phyloP scores from a whole-genome alignment of 2,888 invertebrate species.

The Ptilodon capucinus region DNA sequence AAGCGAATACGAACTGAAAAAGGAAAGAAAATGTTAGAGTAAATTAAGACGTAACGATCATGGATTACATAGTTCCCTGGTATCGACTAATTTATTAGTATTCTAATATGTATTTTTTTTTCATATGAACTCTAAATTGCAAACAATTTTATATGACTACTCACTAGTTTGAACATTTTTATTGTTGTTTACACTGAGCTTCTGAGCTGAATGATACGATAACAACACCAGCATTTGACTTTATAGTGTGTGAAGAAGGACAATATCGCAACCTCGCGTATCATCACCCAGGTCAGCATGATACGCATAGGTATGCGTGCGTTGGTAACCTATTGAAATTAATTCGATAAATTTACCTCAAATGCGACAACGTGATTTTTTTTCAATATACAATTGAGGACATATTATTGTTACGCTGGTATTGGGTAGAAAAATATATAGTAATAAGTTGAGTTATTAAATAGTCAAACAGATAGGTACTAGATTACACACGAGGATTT shows the following conservation, averaged over 20 bases:
- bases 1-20: conserved; percentile 68
- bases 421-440: too few species aligned
- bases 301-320: not conserved
- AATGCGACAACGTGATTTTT: too few species aligned
- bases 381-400: too few species aligned
- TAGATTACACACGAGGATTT: too few species aligned
- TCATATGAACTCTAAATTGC: too few species aligned
- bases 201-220: conserved; percentile 47
- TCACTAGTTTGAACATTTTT: conserved; percentile 58
- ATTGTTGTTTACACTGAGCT: conserved; percentile 30
- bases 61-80: too few species aligned
- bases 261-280: conserved; percentile 27
- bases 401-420: too few species aligned
- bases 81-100: too few species aligned
- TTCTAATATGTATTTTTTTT: too few species aligned
- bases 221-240: conserved; percentile 21
- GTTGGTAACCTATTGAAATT: not conserved
- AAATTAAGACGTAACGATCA: too few species aligned
- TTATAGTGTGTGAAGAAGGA: conserved; percentile 56
- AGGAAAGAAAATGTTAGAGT: not conserved
- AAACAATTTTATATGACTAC: conserved; percentile 17
- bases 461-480: too few species aligned
- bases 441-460: too few species aligned
- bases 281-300: not conserved
- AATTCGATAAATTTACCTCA: not conserved